Base-by-base conservation (phyloP, 2,113 vertebrate genomes). In the Lota lota region DNA sequence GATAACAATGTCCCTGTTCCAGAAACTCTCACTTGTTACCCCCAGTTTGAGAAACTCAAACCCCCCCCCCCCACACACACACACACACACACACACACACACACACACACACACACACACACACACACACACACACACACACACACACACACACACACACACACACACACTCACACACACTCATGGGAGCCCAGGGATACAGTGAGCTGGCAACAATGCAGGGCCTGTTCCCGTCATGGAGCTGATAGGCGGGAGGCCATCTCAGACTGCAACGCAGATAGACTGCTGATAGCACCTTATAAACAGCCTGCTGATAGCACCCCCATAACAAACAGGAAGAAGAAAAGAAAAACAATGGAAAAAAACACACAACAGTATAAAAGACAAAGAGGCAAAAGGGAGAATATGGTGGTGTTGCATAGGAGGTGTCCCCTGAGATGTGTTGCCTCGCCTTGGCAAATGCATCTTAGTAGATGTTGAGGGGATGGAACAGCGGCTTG, bases 181-280 rank as follows among this genome's bases (percentile, higher is more conserved):
- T 40, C 21, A 12, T 20, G n/a, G 57, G n/a, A 12, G 57, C 19
- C 19, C n/a, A 8, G 40, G 40, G 40, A 47, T 14, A 47, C 40
- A 47, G 1, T 47, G 40, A 0, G 65, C 60, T 77, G 77, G 74
- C 67, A 70, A 85, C 77, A 78, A 61, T 53, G 64, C 68, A 60
- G 61, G 60, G 73, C 17, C 56, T 66, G 79, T 68, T 60, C 77
- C 74, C 75, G 68, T 66, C 19, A 20, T 72, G 60, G 58, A 78
- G 72, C 77, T 74, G 86, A 89, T 80, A 84, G 82, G 81, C 77
- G 40, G 59, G 66, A 77, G 12, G 71, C 80, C 81, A 80, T 74
- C 50, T 66, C 36, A 36, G 22, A 63, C 12, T 74, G 70, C 66
- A 77, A 64, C 71, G 68, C 67, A 76, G 80, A 88, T 78, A 83